phyloP scores from a whole-genome alignment of 2,797 vertebrate genomes.

The Melanotaenia trifasciata region DNA sequence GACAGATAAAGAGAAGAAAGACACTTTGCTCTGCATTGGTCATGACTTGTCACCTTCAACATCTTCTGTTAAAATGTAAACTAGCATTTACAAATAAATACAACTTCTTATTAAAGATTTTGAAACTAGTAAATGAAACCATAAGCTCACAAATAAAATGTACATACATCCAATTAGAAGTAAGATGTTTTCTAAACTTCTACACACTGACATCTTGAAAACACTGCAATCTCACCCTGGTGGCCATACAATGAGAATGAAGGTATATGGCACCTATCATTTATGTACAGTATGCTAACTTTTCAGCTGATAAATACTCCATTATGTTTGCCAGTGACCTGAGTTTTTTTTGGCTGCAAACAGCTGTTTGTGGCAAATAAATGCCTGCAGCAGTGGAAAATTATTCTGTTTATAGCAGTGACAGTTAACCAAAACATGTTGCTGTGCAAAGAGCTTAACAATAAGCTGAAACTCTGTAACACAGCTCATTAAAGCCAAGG shows the following conservation, averaged over 20 bases:
- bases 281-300: not conserved
- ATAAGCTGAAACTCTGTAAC: slow-evolving; percentile 1
- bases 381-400: slow-evolving; percentile 6
- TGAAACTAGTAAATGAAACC: not conserved
- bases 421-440: not conserved
- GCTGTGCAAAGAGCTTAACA: not conserved
- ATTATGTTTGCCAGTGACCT: not conserved
- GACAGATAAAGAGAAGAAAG: not conserved
- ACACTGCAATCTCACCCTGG: not conserved
- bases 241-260: not conserved
- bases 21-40: not conserved
- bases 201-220: not conserved
- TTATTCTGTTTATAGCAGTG: slow-evolving; percentile 1
- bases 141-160: not conserved
- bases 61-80: not conserved
- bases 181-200: not conserved
- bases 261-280: not conserved
- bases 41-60: not conserved
- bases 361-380: not conserved
- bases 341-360: not conserved
- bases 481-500: not conserved
- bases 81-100: not conserved
- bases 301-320: not conserved
- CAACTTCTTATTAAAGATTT: not conserved
- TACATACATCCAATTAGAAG: not conserved